Percentiles rank a stretch among this genome's conserved stretches.
phyloP scores from a whole-genome alignment of 2,113 vertebrate genomes.

The Cyanoderma ruficeps region DNA sequence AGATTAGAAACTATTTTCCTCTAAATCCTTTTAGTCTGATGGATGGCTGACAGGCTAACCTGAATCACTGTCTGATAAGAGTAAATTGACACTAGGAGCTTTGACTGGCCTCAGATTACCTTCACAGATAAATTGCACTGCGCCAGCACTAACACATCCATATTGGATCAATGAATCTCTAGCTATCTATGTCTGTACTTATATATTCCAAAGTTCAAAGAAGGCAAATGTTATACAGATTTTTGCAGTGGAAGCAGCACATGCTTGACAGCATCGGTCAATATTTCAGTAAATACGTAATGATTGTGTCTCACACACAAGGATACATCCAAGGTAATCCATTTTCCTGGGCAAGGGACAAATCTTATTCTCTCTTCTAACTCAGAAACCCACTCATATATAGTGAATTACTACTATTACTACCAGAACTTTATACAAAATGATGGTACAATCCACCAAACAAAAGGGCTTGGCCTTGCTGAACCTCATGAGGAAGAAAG shows the following conservation, averaged over 20 bases:
- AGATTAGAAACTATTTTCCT: constrained; percentile 28
- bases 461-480: not conserved
- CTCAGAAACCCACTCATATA: not conserved
- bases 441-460: not conserved
- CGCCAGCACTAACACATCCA: not conserved
- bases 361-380: not conserved
- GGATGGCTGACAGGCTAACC: constrained; percentile 10
- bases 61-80: not conserved
- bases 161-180: not conserved
- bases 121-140: constrained; percentile 4
- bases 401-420: not conserved
- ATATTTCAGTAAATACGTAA: not conserved
- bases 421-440: not conserved
- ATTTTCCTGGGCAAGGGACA: not conserved
- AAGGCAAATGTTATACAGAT: not conserved
- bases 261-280: not conserved
- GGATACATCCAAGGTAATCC: not conserved
- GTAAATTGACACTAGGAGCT: constrained; percentile 5
- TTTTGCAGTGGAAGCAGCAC: not conserved
- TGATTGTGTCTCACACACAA: not conserved
- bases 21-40: constrained; percentile 36
- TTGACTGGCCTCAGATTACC: not conserved
- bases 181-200: not conserved
- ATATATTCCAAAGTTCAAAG: not conserved
- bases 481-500: not conserved